Evolutionary conservation across 2,888 invertebrate species (phyloP).

Genomic region (Trilocha varians): DNA sequence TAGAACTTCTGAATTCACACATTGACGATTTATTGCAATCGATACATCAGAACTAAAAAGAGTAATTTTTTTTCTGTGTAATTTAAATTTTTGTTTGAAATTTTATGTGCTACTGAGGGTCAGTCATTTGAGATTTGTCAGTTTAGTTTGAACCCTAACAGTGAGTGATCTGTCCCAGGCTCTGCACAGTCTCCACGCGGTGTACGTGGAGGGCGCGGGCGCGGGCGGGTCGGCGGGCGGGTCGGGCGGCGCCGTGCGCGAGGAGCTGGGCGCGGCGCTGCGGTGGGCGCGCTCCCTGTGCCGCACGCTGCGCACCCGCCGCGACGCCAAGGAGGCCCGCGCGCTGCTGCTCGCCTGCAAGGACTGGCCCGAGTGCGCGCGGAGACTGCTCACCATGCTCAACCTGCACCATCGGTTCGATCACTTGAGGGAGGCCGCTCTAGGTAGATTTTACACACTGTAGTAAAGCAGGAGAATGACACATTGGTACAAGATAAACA

Average conservation of each 20-base stretch:
- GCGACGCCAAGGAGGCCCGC: conserved; percentile 78
- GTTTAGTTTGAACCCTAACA: conserved; percentile 22
- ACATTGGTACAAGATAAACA: no score
- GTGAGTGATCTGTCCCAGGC: conserved; percentile 70
- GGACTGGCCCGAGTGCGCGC: conserved; percentile 91
- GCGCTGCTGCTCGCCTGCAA: conserved; percentile 81
- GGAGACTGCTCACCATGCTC: conserved; percentile 87
- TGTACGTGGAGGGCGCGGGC: conserved; percentile 88
- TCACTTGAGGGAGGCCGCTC: conserved; percentile 84
- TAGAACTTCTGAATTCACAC: no score
- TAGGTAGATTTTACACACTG: conserved; percentile 66
- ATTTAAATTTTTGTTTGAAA: no score
- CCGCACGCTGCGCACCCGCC: conserved; percentile 79
- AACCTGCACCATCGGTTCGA: conserved; percentile 89
- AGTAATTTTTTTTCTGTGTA: no score
- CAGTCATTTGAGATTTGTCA: no score
- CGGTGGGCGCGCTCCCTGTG: conserved; percentile 82
- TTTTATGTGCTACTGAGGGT: no score
- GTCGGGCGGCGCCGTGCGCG: conserved; percentile 80
- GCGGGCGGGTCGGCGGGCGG: conserved; percentile 77
- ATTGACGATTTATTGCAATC: no score
- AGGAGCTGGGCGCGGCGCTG: conserved; percentile 89
- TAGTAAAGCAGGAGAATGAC: no score
- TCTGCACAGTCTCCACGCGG: conserved; percentile 90
- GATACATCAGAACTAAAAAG: no score